Evolutionary conservation across 2,888 invertebrate species (phyloP).

Genomic region (Melolontha melolontha): DNA sequence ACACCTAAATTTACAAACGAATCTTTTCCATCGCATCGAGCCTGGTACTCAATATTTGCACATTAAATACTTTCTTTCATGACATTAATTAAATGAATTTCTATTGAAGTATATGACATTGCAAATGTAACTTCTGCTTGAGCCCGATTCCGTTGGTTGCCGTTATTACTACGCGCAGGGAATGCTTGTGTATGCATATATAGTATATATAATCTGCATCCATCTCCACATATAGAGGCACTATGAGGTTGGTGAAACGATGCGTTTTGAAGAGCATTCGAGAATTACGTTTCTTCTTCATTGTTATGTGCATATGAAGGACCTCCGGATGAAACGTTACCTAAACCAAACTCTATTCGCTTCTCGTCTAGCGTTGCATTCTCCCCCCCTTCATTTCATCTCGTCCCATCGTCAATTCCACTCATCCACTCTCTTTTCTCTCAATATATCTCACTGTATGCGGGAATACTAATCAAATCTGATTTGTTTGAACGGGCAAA

Average conservation of each 20-base stretch:
- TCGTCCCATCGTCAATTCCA: neutral
- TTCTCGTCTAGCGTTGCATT: no score
- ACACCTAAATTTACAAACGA: no score
- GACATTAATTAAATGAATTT: slow-evolving; percentile 46
- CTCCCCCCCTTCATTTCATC: neutral
- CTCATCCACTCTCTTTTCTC: slow-evolving; percentile 11
- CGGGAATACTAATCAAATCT: slow-evolving; percentile 61
- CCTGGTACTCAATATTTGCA: slow-evolving; percentile 42
- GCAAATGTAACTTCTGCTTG: slow-evolving; percentile 37
- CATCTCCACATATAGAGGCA: neutral
- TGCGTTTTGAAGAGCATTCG: slow-evolving; percentile 58
- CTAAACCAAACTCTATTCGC: neutral
- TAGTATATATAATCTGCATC: no score
- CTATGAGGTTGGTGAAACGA: slow-evolving; percentile 41
- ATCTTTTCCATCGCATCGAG: neutral
- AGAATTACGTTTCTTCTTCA: slow-evolving; percentile 59
- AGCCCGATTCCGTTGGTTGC: slow-evolving; percentile 10
- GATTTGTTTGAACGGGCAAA: slow-evolving; percentile 62
- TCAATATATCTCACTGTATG: slow-evolving; percentile 34
- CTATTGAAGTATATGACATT: slow-evolving; percentile 44
- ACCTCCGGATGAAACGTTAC: slow-evolving; percentile 31
- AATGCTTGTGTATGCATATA: no score
- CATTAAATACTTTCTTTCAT: slow-evolving; percentile 45
- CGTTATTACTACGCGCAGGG: no score
- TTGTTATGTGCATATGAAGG: slow-evolving; percentile 57